phyloP scores from a whole-genome alignment of 2,797 vertebrate species.

The Smutsia temminckii region DNA sequence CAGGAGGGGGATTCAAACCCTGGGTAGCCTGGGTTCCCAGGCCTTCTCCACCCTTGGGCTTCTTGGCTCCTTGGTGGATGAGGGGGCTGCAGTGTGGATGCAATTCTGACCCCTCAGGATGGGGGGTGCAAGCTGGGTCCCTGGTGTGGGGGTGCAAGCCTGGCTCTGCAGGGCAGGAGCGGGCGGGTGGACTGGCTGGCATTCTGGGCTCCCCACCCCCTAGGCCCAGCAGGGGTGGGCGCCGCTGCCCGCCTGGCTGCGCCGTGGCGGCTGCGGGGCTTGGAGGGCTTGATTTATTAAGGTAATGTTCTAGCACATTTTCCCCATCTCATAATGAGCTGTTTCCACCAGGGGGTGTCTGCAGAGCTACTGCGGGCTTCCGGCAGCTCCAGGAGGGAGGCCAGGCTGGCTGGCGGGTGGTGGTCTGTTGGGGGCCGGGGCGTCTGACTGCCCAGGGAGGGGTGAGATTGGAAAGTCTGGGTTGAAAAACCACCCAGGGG shows the following conservation, averaged over 20 bases:
- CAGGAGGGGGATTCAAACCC: not conserved
- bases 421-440: not conserved
- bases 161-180: not conserved
- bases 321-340: conserved; percentile 62
- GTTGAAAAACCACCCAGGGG: not conserved
- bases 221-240: conserved; percentile 24
- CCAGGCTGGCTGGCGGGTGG: not conserved
- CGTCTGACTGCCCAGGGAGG: not conserved
- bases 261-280: not conserved
- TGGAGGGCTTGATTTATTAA: conserved; percentile 78
- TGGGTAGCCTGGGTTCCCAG: not conserved
- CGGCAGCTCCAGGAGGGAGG: conserved; percentile 40
- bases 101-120: not conserved
- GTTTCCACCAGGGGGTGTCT: conserved; percentile 79
- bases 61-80: not conserved
- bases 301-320: conserved; percentile 67
- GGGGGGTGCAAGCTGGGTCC: not conserved
- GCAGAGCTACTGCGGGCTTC: conserved; percentile 70
- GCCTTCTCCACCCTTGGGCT: not conserved
- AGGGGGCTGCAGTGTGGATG: not conserved
- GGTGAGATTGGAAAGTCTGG: not conserved
- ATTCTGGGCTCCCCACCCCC: too few relatives aligned
- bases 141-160: not conserved
- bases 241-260: not conserved
- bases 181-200: rapidly evolving